Conservation (phyloP, 92 coral and sea anemone species). For the Phenganax marumi region DNA sequence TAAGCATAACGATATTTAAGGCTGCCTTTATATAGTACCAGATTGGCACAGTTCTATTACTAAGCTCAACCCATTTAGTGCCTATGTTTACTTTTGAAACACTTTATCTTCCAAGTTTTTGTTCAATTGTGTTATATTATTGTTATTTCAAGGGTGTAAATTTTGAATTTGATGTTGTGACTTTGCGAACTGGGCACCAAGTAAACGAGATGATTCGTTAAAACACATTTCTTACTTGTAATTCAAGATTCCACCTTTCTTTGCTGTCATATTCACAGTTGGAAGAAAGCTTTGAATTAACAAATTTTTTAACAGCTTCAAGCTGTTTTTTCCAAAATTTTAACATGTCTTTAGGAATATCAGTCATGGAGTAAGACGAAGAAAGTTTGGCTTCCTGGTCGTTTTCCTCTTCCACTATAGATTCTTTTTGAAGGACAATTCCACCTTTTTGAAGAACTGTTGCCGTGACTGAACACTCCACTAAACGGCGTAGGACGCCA, state of each 20-base stretch:
- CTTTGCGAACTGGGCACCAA: no score
- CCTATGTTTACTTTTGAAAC: no score
- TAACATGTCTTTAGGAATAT: neutral
- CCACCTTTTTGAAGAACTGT: neutral
- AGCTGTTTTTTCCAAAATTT: neutral
- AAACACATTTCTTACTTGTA: neutral
- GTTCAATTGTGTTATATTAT: no score
- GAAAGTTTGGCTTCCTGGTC: neutral
- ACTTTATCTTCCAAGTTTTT: no score
- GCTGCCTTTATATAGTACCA: no score
- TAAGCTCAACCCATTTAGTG: no score
- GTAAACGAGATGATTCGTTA: no score
- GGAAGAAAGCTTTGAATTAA: neutral
- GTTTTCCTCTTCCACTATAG: neutral
- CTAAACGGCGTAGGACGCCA: conserved; percentile 6
- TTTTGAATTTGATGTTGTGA: no score
- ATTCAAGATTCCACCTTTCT: neutral
- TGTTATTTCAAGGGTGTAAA: no score
- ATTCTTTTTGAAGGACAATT: neutral
- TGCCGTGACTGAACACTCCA: conserved; percentile 1
- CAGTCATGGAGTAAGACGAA: neutral
- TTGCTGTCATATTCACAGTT: neutral
- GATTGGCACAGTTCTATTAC: no score
- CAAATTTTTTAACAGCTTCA: neutral
- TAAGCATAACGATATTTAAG: no score